Conservation (phyloP, 2,888 invertebrate species). For the Brenthis hecate region DNA sequence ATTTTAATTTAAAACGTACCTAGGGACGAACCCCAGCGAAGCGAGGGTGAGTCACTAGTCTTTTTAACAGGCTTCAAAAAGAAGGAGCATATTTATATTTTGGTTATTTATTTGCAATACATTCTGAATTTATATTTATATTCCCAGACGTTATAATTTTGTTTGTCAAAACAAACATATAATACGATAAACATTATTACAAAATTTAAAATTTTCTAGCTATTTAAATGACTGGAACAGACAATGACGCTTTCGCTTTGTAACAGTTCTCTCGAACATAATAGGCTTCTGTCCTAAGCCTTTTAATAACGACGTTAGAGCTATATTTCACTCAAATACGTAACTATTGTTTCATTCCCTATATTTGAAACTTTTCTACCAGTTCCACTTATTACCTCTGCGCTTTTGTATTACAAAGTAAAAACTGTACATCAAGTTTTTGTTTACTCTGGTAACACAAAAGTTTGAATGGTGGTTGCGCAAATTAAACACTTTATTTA, state of each 20-base stretch:
- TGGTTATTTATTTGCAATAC: no score
- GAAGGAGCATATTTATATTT: no score
- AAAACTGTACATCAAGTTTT: neutral
- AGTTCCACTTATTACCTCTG: constrained; percentile 5
- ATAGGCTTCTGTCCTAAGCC: constrained; percentile 34
- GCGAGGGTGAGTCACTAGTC: no score
- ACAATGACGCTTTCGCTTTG: constrained; percentile 19
- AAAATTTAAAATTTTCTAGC: neutral
- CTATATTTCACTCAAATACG: constrained; percentile 26
- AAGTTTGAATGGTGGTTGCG: constrained; percentile 1
- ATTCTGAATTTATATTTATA: no score
- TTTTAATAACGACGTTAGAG: constrained; percentile 29
- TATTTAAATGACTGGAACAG: constrained; percentile 5
- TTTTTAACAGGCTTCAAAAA: no score
- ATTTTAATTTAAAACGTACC: no score
- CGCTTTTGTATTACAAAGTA: neutral
- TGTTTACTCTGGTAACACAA: constrained; percentile 4
- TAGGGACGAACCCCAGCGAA: no score
- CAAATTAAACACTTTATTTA: constrained; percentile 13
- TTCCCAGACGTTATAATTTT: no score
- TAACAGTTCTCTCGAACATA: constrained; percentile 27
- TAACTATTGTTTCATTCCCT: constrained; percentile 3
- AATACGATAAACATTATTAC: neutral
- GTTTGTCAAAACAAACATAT: no score
- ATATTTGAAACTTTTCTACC: constrained; percentile 7